Evolutionary conservation across 1,140 invertebrate species (phyloP), one percentile per base, ranked within the genome.

Genomic region (Drosophila nebulosa): DNA sequence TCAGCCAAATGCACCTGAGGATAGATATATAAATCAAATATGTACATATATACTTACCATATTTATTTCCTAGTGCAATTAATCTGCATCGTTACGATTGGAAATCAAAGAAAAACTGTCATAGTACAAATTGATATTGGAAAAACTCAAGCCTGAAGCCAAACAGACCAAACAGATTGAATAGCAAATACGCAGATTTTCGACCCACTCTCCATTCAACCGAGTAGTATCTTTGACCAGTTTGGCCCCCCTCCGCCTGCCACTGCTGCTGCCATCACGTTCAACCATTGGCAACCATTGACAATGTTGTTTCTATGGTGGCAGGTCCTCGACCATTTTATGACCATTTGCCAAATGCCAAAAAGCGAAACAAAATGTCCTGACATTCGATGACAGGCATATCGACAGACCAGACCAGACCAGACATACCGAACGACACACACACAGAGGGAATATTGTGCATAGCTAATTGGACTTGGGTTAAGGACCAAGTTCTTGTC

Each of bases 311-410:
- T 70, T 52, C 65, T 73, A 62, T 69, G 56, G 76, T 65, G 76
- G 77, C 72, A 79, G 78, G 74, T 77, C 65, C 79, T 69, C 61
- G 66, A 78, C 75, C 74, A 74, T 68, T 79, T 78, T 68, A 70
- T 71, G 65, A 71, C 69, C 75, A 68, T 84, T 83, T 69, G 42
- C 42, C 71, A 69, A 79, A 61, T 73, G 68, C 68, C 79, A 72
- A 62, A 68, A 76, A 60, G 46, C 51, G n/a, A 53, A 65, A 24
- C 60, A 69, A 74, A 83, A 61, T 57, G 72, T 30, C 46, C 56
- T 51, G 56, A 74, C 57, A 73, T 73, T 18, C 50, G 62, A 74
- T 74, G 71, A 74, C 69, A 74, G 62, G 39, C 52, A 21, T 32
- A 46, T 18, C 39, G 39, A 46, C 39, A 46, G 39, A 16, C 16